phyloP scores from a whole-genome alignment of 2,888 invertebrate genomes.

The Trachelus iudaicus region DNA sequence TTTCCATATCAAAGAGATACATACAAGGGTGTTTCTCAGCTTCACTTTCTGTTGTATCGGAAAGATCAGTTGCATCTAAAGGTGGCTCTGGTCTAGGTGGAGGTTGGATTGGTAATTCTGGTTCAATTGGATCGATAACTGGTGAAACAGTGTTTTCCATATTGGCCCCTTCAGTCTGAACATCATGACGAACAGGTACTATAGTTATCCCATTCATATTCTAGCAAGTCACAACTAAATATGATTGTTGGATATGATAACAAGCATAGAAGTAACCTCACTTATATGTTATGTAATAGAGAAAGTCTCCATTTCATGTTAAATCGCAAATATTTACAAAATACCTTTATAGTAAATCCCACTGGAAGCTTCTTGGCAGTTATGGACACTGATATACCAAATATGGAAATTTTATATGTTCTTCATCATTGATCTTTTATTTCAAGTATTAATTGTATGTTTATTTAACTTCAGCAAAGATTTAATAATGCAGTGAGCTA shows the following conservation, averaged over 20 bases:
- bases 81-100: conserved; percentile 42
- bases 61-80: conserved; percentile 77
- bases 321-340: background rate
- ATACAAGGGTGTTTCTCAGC: conserved; percentile 71
- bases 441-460: background rate
- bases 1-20: conserved; percentile 17
- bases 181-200: background rate
- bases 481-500: background rate
- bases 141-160: conserved; percentile 23
- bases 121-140: conserved; percentile 20
- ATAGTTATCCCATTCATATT: background rate
- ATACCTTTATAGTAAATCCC: background rate
- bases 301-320: background rate
- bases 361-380: background rate
- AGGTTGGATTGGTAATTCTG: conserved; percentile 22
- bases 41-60: conserved; percentile 85
- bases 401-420: background rate
- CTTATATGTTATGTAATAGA: background rate
- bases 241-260: background rate
- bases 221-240: background rate
- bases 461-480: background rate
- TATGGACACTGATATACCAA: background rate
- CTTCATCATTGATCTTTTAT: background rate
- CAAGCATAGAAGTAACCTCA: background rate
- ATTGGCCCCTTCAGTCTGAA: conserved; percentile 25